Evolutionary conservation across 2,113 vertebrate genomes (phyloP).

Genomic region (Mormyrus lacerda): DNA sequence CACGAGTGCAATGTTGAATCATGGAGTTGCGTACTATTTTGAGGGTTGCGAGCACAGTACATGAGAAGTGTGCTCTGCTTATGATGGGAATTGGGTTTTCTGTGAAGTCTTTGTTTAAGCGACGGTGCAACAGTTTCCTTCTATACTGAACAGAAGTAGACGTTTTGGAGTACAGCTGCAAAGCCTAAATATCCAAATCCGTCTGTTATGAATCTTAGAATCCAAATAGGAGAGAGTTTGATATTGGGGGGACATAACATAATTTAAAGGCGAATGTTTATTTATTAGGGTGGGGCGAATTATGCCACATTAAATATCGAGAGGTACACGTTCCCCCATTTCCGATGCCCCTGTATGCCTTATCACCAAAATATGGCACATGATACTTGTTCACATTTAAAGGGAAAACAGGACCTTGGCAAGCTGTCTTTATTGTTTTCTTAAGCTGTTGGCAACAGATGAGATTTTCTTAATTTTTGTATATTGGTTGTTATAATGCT

Average conservation of each 20-base stretch:
- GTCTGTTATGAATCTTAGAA: neutral
- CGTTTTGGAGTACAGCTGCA: neutral
- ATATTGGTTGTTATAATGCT: neutral
- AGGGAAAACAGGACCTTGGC: neutral
- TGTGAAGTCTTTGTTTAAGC: slow-evolving; percentile 7
- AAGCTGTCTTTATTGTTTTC: neutral
- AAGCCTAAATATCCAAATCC: neutral
- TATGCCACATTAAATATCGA: neutral
- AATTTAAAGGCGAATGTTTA: neutral
- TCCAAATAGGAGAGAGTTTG: neutral
- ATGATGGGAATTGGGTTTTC: slow-evolving; percentile 6
- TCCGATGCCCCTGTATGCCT: neutral
- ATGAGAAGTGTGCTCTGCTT: neutral
- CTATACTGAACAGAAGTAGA: neutral
- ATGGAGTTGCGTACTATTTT: neutral
- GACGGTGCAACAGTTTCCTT: slow-evolving; percentile 25
- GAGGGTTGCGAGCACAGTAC: neutral
- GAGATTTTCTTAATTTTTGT: neutral
- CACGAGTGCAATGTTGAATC: neutral
- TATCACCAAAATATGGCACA: neutral
- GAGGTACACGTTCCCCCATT: too few species aligned
- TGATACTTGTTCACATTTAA: neutral
- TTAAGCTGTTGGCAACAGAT: neutral
- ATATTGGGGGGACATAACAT: neutral
- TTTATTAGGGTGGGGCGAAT: neutral